These are phyloP conservation scores for Clarias pachynema DNA, from an alignment of 2,797 vertebrate species.

Conservation along the genomic window DNA sequence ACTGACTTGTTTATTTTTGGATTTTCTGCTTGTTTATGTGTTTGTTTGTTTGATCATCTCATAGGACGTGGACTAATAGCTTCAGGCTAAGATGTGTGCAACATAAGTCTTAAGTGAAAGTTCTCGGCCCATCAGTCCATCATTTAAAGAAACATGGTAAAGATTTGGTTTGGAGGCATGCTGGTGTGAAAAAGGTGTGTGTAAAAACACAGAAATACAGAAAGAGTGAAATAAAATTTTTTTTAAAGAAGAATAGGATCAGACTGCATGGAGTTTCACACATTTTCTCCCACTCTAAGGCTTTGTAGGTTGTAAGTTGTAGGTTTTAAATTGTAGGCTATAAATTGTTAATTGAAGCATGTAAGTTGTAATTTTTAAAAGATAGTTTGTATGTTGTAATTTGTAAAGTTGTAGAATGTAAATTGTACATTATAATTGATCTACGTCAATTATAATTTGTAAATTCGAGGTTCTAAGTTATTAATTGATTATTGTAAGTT, in stretches of 20 bases:
- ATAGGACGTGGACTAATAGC: neutral
- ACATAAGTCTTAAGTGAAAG: neutral
- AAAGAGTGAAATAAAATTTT: neutral
- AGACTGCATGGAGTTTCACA: neutral
- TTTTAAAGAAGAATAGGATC: neutral
- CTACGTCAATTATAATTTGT: neutral
- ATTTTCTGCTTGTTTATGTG: slow-evolving; percentile 14
- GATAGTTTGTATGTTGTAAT: neutral
- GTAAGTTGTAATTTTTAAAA: neutral
- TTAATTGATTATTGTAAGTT: neutral
- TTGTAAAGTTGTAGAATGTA: neutral
- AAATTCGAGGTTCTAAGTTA: neutral
- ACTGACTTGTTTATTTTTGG: slow-evolving; percentile 45
- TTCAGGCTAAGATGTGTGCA: neutral
- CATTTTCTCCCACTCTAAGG: neutral
- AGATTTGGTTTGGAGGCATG: neutral
- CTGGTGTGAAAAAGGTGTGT: neutral
- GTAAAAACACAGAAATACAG: neutral
- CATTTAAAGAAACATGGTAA: neutral
- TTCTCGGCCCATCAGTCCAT: neutral
- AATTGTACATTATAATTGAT: neutral
- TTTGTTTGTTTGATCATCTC: slow-evolving; percentile 17
- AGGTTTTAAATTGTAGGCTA: neutral
- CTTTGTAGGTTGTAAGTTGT: neutral
- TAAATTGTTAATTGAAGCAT: neutral